Conservation (phyloP, 2,113 vertebrate species). For the Ia io region DNA sequence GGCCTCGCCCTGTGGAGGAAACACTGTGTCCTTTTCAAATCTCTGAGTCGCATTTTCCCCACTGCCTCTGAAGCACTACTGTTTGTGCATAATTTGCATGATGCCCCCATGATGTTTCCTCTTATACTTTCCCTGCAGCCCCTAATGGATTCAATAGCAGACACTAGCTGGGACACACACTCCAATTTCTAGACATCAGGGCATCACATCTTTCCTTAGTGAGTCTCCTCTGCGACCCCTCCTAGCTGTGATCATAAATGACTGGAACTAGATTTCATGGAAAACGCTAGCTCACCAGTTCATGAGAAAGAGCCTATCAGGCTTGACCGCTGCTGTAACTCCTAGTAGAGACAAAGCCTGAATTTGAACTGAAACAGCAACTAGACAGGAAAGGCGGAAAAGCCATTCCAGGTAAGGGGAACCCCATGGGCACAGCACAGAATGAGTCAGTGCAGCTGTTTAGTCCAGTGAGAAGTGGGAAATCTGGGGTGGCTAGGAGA, state of each 20-base stretch:
- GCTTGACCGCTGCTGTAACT: neutral
- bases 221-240: neutral
- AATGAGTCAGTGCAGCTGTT: neutral
- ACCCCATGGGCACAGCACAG: neutral
- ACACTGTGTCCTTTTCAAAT: neutral
- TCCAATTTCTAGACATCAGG: neutral
- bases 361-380: neutral
- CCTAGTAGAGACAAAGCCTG: neutral
- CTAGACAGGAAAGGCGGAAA: neutral
- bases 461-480: neutral
- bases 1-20: neutral
- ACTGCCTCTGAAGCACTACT: neutral
- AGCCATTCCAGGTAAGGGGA: neutral
- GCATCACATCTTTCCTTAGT: neutral
- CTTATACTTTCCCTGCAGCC: neutral
- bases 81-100: neutral
- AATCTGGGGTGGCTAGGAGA: rapidly evolving
- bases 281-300: neutral
- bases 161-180: neutral
- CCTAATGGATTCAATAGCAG: neutral
- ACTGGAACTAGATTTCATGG: neutral
- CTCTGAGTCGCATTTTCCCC: neutral
- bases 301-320: neutral
- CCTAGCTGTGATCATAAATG: neutral
- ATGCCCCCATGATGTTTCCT: neutral